Conservation (phyloP, 2,797 vertebrate species). For the Xyrichtys novacula region DNA sequence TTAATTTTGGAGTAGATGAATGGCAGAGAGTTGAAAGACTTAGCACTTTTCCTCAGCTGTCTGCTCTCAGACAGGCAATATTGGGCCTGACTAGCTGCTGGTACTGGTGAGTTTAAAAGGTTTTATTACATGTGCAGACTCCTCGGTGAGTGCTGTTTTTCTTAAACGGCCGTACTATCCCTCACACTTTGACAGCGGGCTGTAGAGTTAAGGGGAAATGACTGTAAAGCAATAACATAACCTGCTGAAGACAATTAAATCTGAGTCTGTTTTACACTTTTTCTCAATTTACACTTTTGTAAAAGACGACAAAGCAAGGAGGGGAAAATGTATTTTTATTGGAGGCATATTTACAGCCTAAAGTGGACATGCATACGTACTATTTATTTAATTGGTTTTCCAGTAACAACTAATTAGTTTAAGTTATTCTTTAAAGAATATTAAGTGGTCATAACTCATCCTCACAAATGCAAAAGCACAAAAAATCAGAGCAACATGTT, state of each 20-base stretch:
- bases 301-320: too few species aligned
- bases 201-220: slow-evolving; percentile 18
- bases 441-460: too few species aligned
- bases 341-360: too few species aligned
- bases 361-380: too few species aligned
- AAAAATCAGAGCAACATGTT: too few species aligned
- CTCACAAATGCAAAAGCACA: too few species aligned
- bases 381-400: too few species aligned
- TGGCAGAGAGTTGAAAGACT: slow-evolving; percentile 73
- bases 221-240: not conserved
- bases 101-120: slow-evolving; percentile 55
- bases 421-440: too few species aligned
- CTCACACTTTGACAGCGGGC: slow-evolving; percentile 12
- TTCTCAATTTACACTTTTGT: too few species aligned
- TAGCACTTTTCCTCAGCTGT: slow-evolving; percentile 57
- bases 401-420: too few species aligned
- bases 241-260: not conserved
- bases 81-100: slow-evolving; percentile 55
- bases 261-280: slow-evolving; percentile 6
- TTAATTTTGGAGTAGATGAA: slow-evolving; percentile 72
- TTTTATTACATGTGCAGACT: slow-evolving; percentile 52
- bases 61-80: slow-evolving; percentile 37
- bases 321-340: too few species aligned
- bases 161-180: slow-evolving; percentile 19
- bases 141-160: slow-evolving; percentile 27